These are phyloP conservation scores for Nemotelus pantherinus DNA, from an alignment of 2,888 invertebrate genomes.

Conservation along the genomic window DNA sequence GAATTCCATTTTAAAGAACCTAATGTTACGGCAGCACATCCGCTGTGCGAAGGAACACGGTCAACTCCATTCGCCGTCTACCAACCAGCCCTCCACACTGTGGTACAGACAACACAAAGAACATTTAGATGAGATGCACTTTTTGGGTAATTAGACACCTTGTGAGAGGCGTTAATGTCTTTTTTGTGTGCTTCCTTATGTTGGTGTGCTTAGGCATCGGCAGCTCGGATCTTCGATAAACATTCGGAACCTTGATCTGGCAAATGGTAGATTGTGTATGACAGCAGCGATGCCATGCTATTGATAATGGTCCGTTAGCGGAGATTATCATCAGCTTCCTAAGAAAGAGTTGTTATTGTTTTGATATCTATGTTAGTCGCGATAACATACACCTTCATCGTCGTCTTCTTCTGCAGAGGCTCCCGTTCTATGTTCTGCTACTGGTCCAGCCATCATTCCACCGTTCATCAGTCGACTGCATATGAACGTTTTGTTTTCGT, in stretches of 20 bases:
- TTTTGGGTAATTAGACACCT: conserved; percentile 45
- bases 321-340: conserved; percentile 1
- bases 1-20: too few species aligned
- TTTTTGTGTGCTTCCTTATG: conserved; percentile 36
- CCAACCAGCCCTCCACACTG: neutral
- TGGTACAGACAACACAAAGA: conserved; percentile 15
- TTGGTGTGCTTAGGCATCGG: conserved; percentile 3
- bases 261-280: conserved; percentile 21
- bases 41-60: neutral
- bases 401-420: neutral
- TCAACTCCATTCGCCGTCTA: neutral
- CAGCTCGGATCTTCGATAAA: conserved; percentile 28
- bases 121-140: conserved; percentile 40
- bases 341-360: conserved; percentile 39
- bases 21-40: too few species aligned
- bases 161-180: conserved; percentile 43
- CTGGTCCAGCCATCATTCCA: neutral
- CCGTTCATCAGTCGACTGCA: neutral
- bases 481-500: conserved; percentile 23
- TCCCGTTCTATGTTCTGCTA: neutral
- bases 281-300: conserved; percentile 5
- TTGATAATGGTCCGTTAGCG: conserved; percentile 23
- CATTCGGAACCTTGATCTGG: conserved; percentile 25
- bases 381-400: neutral
- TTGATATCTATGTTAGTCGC: conserved; percentile 23